Percentiles rank a stretch among this genome's conserved stretches.
Conservation (phyloP, 2,113 vertebrate species). For the Megaceryle maxima region DNA sequence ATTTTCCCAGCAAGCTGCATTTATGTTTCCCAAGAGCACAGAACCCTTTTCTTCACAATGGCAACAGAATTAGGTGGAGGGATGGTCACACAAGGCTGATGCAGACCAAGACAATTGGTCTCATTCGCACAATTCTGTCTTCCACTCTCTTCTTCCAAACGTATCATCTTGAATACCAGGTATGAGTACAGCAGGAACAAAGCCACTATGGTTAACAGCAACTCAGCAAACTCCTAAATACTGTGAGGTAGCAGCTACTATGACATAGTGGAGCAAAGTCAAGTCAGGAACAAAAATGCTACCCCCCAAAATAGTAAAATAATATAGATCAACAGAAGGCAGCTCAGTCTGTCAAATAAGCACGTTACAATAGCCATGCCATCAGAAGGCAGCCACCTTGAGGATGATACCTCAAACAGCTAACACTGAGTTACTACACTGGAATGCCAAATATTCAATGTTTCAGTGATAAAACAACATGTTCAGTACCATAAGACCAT, state of each 20-base stretch:
- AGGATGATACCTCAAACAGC: background rate
- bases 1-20: background rate
- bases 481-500: background rate
- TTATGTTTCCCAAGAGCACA: background rate
- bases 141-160: background rate
- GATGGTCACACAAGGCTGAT: background rate
- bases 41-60: background rate
- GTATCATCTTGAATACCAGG: background rate
- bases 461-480: slow-evolving; percentile 36
- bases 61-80: background rate
- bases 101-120: background rate
- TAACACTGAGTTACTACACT: background rate
- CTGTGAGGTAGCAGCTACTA: background rate
- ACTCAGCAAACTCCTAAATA: background rate
- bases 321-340: background rate
- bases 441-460: slow-evolving; percentile 37
- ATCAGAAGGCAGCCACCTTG: background rate
- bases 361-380: background rate
- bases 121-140: background rate
- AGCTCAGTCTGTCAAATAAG: background rate
- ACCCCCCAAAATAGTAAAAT: background rate
- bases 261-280: background rate
- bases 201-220: background rate
- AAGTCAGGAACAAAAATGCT: background rate
- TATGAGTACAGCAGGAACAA: background rate